phyloP scores from a whole-genome alignment of 2,888 invertebrate species.

The Lycia hirtaria region DNA sequence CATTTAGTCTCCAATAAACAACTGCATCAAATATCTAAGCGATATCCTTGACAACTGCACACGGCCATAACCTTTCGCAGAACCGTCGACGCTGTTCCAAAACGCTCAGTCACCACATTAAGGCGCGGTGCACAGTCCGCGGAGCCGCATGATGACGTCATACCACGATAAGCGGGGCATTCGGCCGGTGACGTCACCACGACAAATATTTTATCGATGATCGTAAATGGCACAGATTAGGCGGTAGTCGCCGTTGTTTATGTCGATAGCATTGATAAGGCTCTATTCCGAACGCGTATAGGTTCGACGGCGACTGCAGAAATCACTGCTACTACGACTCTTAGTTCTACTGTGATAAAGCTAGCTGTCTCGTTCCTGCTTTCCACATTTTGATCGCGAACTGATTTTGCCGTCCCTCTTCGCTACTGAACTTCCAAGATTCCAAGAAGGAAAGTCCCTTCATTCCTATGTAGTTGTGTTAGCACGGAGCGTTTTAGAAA shows the following conservation, averaged over 20 bases:
- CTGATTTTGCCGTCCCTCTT: no score
- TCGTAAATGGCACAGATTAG: constrained; percentile 11
- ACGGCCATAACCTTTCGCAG: neutral
- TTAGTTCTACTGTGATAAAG: no score
- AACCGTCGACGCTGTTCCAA: neutral
- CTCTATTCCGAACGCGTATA: no score
- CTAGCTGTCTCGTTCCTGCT: no score
- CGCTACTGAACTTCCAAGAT: no score
- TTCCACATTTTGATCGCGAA: no score
- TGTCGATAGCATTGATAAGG: constrained; percentile 22
- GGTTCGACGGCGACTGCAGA: no score
- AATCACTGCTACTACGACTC: no score
- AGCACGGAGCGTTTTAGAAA: no score
- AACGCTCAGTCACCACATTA: neutral
- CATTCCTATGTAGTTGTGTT: no score
- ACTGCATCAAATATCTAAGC: neutral
- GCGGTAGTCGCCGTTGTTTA: constrained; percentile 12
- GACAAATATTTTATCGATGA: constrained; percentile 26
- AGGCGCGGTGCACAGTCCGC: constrained; percentile 2
- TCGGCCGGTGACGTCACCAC: constrained; percentile 24
- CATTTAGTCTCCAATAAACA: no score
- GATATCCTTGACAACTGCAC: neutral
- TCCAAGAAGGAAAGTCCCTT: no score
- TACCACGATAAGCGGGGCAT: constrained; percentile 14
- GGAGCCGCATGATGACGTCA: constrained; percentile 28